A percentile compares a stretch with the other conserved stretches of the same genome.
phyloP scores from a whole-genome alignment of 2,113 vertebrate species.

The Elanoides forficatus region DNA sequence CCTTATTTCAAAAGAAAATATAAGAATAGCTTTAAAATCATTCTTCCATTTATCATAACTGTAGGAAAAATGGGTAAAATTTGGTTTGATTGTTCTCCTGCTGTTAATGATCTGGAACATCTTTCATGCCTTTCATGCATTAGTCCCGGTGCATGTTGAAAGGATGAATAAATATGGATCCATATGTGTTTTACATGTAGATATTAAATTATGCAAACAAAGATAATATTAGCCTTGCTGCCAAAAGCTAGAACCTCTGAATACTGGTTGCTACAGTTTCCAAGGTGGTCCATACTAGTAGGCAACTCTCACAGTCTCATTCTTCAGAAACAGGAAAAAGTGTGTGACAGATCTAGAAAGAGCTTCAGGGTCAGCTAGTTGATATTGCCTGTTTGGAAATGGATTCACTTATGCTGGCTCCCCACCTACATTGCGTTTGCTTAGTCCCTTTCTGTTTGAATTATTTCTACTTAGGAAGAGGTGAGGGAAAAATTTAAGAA shows the following conservation, averaged over 20 bases:
- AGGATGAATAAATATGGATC: background rate
- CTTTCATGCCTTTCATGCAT: background rate
- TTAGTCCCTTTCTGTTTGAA: background rate
- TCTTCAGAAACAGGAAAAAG: background rate
- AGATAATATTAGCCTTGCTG: background rate
- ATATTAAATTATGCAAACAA: background rate
- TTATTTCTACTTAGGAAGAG: background rate
- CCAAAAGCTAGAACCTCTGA: background rate
- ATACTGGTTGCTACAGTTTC: background rate
- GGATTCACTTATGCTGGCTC: background rate
- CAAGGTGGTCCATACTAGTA: background rate
- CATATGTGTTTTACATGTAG: slow-evolving; percentile 12
- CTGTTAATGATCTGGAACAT: background rate
- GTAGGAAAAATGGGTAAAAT: background rate
- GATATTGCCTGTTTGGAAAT: background rate
- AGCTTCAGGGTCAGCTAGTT: background rate
- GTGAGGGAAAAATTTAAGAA: background rate
- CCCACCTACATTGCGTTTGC: background rate
- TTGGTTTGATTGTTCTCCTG: background rate
- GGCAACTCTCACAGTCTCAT: background rate
- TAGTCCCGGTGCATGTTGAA: background rate
- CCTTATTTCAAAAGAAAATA: slow-evolving; percentile 43
- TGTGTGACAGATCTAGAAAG: background rate
- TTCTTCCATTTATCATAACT: background rate
- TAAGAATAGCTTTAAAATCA: slow-evolving; percentile 35